Conservation (phyloP, 2,888 invertebrate species). For the Tipula helvola region DNA sequence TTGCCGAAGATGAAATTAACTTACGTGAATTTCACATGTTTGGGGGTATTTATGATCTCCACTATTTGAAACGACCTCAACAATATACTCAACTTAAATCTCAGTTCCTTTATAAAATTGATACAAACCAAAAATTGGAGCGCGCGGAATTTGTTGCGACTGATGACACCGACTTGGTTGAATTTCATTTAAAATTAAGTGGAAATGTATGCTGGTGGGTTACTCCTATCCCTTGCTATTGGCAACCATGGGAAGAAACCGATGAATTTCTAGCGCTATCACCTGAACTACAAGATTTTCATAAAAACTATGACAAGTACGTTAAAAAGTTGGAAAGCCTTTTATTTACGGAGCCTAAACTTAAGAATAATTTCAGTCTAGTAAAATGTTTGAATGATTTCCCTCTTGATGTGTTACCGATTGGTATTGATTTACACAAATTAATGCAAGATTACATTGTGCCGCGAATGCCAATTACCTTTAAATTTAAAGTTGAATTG, state of each 20-base stretch:
- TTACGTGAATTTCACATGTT: neutral
- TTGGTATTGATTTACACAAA: neutral
- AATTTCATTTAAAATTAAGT: neutral
- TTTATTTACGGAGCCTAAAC: neutral
- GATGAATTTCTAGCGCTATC: neutral
- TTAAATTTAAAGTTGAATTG: neutral
- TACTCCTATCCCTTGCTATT: neutral
- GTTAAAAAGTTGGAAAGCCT: neutral
- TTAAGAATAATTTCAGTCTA: neutral
- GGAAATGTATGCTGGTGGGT: neutral
- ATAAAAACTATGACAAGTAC: neutral
- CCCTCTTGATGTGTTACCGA: neutral
- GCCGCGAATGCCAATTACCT: neutral
- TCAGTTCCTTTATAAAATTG: neutral
- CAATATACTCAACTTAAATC: neutral
- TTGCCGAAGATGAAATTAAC: neutral
- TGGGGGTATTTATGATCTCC: neutral
- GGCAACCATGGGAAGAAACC: slow-evolving; percentile 8
- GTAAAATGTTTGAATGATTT: neutral
- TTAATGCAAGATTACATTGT: neutral
- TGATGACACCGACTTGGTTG: neutral
- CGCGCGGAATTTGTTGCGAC: neutral
- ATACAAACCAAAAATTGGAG: neutral
- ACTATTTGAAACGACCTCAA: neutral
- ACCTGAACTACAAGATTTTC: neutral